phyloP scores from a whole-genome alignment of 1,140 invertebrate genomes.

The Phymorhynchus buccinoides region DNA sequence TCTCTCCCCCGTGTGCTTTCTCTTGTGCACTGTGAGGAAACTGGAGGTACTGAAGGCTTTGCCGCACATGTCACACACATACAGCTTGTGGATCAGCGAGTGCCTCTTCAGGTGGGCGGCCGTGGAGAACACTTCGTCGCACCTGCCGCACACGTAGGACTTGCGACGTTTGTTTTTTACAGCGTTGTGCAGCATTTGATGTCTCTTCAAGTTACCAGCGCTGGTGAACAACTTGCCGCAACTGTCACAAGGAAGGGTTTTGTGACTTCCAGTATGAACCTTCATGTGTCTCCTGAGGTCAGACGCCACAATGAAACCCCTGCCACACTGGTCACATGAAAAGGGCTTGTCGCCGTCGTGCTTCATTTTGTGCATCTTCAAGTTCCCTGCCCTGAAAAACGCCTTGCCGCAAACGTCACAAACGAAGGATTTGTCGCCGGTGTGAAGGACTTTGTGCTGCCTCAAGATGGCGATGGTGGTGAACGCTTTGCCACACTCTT shows the following conservation, averaged over 20 bases:
- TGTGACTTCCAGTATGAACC: too few relatives aligned
- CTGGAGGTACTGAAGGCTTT: too few relatives aligned
- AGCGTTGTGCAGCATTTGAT: conserved; percentile 84
- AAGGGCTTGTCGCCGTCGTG: not conserved
- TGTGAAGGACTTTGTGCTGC: conserved; percentile 95
- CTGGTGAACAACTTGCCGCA: conserved; percentile 91
- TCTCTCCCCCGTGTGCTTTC: too few relatives aligned
- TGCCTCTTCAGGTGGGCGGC: too few relatives aligned
- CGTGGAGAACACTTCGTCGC: conserved; percentile 54
- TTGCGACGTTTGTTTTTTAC: conserved; percentile 84
- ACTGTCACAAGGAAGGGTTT: too few relatives aligned
- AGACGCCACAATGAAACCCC: not conserved
- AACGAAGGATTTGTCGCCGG: conserved; percentile 51
- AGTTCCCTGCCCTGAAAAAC: conserved; percentile 32
- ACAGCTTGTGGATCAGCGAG: too few relatives aligned
- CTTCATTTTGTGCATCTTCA: conserved; percentile 32
- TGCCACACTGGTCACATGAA: not conserved
- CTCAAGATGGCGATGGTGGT: conserved; percentile 65
- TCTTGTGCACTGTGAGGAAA: too few relatives aligned
- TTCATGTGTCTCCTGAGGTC: not conserved
- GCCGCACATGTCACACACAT: too few relatives aligned
- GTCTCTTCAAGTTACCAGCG: conserved; percentile 87
- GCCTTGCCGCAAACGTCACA: conserved; percentile 47
- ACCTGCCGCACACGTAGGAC: conserved; percentile 80
- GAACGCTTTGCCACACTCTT: conserved; percentile 56